Percentiles rank a stretch among this genome's conserved stretches.
Evolutionary conservation across 2,888 invertebrate species (phyloP).

Genomic region (Pogonocherus hispidulus): DNA sequence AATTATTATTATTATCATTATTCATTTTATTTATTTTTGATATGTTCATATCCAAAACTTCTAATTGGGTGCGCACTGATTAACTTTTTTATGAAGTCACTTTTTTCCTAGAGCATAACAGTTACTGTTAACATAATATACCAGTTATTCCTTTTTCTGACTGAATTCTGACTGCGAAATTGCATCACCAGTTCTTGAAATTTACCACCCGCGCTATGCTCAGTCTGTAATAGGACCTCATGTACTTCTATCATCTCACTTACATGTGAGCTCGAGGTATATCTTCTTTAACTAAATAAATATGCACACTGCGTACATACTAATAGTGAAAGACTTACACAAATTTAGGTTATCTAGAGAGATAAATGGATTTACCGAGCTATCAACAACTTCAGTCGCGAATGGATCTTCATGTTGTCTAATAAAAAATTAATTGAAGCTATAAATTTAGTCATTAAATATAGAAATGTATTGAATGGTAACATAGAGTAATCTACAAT

Average conservation of each 20-base stretch:
- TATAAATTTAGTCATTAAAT: too few relatives aligned
- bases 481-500: too few relatives aligned
- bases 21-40: too few relatives aligned
- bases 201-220: not conserved
- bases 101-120: too few relatives aligned
- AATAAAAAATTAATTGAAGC: not conserved
- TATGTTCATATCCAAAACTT: too few relatives aligned
- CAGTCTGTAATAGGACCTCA: not conserved
- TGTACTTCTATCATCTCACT: not conserved
- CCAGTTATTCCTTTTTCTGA: too few relatives aligned
- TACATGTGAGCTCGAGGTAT: slow-evolving; percentile 1
- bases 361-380: not conserved
- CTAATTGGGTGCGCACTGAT: too few relatives aligned
- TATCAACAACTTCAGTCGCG: not conserved
- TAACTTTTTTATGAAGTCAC: too few relatives aligned
- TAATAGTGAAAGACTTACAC: slow-evolving; percentile 5
- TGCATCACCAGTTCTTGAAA: not conserved
- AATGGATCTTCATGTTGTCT: not conserved
- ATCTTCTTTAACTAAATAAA: slow-evolving; percentile 13
- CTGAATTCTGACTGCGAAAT: too few relatives aligned
- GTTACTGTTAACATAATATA: too few relatives aligned
- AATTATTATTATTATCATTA: too few relatives aligned
- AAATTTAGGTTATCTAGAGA: not conserved
- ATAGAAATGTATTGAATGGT: too few relatives aligned
- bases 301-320: slow-evolving; percentile 8